Evolutionary conservation across 2,113 vertebrate species (phyloP), one percentile per base, ranked within the genome.

Genomic region (Scopus umbretta): DNA sequence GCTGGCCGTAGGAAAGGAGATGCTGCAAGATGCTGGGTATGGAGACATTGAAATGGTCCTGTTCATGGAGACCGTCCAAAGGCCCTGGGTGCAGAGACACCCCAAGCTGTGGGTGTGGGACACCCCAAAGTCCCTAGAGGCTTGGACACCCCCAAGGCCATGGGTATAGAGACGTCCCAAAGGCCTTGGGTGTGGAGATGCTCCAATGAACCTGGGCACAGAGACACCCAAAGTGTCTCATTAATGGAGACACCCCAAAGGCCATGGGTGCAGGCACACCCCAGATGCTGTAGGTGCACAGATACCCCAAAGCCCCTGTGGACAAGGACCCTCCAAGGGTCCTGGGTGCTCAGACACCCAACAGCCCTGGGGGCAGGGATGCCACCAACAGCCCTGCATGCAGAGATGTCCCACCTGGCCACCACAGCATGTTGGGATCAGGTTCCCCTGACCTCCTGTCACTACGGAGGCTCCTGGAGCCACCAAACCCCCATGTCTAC

Each of bases 401-500:
- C 49, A 38, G 63, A n/a, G 32, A 32, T 50, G 65, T 38, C n/a
- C 25, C 43, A 38, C 3, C 1, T 5, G 36, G 34, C 34, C 49
- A 52, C 63, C 19, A 25, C 50, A 47, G 13, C 38, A 42, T 2
- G 2, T 16, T 34, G 11, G 23, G 22, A 68, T 8, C 34, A 65
- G 25, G 70, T 52, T 81, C 8, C 20, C 45, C 32, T 16, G 38
- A 36, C 4, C 52, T 29, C 8, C 20, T 52, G 27, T 27, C 3
- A 1, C 53, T 22, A 26, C 0, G 0, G 25, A 17, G 38, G 38
- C 21, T 55, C 40, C 25, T 8, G 11, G 34, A 86, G 56, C 45
- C 22, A 16, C 43, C 40, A 18, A 42, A 42, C 6, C 9, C 17
- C 29, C 23, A 4, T 7, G 9, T 13, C 22, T 34, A 14, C 16